These are phyloP conservation scores for Drosophila barbarae DNA, from an alignment of 2,888 invertebrate species.

Conservation along the genomic window DNA sequence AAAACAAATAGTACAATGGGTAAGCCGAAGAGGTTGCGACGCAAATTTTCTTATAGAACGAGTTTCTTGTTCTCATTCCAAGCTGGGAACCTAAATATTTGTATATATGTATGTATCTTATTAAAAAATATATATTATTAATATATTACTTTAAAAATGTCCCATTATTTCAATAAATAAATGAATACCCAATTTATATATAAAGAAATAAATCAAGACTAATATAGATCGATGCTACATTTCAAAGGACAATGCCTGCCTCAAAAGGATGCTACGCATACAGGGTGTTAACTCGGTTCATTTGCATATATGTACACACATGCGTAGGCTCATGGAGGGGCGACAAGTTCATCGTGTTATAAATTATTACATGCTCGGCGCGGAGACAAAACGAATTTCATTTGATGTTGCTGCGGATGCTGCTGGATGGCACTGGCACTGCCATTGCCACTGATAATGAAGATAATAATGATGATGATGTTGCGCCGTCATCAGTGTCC, in stretches of 20 bases:
- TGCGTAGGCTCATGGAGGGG: conserved; percentile 5
- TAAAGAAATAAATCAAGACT: not conserved
- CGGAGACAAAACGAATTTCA: conserved; percentile 55
- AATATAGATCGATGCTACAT: not conserved
- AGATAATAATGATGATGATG: conserved; percentile 7
- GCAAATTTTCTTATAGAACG: not conserved
- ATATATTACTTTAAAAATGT: not conserved
- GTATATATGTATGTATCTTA: not conserved
- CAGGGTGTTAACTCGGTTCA: conserved; percentile 25
- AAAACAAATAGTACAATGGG: not conserved
- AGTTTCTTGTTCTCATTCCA: not conserved
- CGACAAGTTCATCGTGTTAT: conserved; percentile 62
- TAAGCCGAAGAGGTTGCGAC: not conserved
- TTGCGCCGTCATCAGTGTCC: conserved; percentile 31
- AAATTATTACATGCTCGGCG: conserved; percentile 63
- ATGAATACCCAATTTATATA: not conserved
- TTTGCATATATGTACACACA: conserved; percentile 33
- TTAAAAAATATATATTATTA: not conserved
- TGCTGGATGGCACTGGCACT: not conserved
- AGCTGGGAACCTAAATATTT: not conserved
- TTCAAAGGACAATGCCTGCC: not conserved
- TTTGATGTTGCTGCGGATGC: conserved; percentile 33
- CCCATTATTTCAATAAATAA: not conserved
- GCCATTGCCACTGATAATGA: not conserved
- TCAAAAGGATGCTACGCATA: not conserved